Conservation (phyloP, 2,797 vertebrate species). For the Neopelma chrysocephalum region DNA sequence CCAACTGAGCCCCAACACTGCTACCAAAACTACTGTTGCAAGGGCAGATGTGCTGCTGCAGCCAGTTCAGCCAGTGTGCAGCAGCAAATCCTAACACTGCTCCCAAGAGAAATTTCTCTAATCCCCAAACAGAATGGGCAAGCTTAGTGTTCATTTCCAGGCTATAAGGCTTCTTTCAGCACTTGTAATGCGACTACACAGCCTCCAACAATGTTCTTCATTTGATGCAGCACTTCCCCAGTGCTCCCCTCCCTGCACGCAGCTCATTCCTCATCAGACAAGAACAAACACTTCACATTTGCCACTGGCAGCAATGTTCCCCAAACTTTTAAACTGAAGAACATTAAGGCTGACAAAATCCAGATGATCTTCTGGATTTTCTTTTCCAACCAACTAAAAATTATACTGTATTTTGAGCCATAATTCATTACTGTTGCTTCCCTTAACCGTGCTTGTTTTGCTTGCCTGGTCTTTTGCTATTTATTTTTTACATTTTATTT, state of each 20-base stretch:
- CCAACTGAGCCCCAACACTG: fast-evolving
- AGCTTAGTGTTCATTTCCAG: not conserved
- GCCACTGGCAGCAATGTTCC: not conserved
- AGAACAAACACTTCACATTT: not conserved
- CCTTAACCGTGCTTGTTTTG: not conserved
- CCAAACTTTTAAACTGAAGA: not conserved
- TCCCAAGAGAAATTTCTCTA: not conserved
- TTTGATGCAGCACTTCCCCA: not conserved
- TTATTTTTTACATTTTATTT: not conserved
- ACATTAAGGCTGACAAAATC: not conserved
- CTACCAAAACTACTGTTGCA: not conserved
- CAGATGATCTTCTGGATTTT: not conserved
- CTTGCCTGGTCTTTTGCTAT: not conserved
- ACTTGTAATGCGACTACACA: not conserved
- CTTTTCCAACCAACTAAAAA: not conserved
- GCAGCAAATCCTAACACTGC: not conserved
- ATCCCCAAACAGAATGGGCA: not conserved
- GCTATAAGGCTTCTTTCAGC: not conserved
- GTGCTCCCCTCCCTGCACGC: not conserved
- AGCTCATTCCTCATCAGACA: not conserved
- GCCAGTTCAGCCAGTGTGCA: not conserved
- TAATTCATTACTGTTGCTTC: not conserved
- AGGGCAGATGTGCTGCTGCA: not conserved
- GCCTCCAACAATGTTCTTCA: not conserved
- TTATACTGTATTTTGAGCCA: not conserved